Percentiles rank a stretch among this genome's conserved stretches.
Conservation (phyloP, 1,140 invertebrate species). For the Euschistus heros region DNA sequence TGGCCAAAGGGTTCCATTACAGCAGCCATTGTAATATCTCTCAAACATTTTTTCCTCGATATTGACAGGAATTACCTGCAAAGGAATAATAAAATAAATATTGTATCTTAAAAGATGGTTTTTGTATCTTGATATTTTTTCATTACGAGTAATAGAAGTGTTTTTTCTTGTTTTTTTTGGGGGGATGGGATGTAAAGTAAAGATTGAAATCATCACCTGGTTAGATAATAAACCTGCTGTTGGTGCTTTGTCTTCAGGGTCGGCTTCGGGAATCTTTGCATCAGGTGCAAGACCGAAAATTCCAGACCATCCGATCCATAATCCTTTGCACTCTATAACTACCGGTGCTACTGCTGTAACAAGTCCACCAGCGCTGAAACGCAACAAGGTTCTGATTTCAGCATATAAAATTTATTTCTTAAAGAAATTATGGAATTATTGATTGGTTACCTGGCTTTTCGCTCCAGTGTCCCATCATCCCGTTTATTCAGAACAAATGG, state of each 20-base stretch:
- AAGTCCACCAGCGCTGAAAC: constrained; percentile 68
- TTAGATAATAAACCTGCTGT: constrained; percentile 71
- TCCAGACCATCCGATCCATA: constrained; percentile 86
- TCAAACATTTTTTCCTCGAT: constrained; percentile 64
- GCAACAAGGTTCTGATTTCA: too few relatives aligned
- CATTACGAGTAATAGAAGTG: too few relatives aligned
- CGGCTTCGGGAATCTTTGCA: constrained; percentile 70
- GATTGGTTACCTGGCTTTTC: constrained; percentile 63
- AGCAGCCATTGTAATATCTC: constrained; percentile 83
- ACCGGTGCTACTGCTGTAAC: constrained; percentile 84
- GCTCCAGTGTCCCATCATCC: constrained; percentile 43
- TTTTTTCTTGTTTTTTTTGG: too few relatives aligned
- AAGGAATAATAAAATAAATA: too few relatives aligned
- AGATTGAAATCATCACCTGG: constrained; percentile 45
- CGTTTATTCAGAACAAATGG: constrained; percentile 75
- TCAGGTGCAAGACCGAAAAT: constrained; percentile 59
- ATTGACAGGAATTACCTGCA: constrained; percentile 66
- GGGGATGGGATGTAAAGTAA: too few relatives aligned
- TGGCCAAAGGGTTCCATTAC: constrained; percentile 85
- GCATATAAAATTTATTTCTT: neutral
- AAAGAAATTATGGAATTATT: constrained; percentile 18
- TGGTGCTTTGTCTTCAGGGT: constrained; percentile 70
- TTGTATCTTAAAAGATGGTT: too few relatives aligned
- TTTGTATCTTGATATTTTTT: too few relatives aligned
- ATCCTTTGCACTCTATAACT: constrained; percentile 67